A percentile compares a stretch with the other conserved stretches of the same genome.
Conservation (phyloP, 2,797 vertebrate species). For the Atherinosoma microstoma region DNA sequence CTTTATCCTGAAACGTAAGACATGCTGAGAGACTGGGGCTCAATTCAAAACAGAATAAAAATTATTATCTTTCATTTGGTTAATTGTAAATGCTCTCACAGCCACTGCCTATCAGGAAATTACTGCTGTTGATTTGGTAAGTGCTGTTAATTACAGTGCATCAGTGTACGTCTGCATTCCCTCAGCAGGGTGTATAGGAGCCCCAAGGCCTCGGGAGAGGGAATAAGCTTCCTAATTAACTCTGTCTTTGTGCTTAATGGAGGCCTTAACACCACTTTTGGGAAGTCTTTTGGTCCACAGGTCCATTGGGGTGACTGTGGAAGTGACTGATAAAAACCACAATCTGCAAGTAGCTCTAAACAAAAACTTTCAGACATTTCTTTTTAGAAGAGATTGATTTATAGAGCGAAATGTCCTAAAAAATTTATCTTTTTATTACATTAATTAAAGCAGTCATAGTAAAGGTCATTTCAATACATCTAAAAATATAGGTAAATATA, state of each 20-base stretch:
- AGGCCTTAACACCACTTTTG: conserved; percentile 71
- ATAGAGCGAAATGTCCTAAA: not conserved
- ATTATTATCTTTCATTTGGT: conserved; percentile 58
- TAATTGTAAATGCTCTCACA: conserved; percentile 56
- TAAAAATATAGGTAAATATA: not conserved
- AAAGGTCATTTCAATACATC: no score
- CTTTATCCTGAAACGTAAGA: conserved; percentile 41
- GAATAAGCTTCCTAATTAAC: conserved; percentile 87
- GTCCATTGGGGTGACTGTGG: conserved; percentile 66
- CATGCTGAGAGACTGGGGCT: conserved; percentile 47
- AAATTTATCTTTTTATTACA: not conserved
- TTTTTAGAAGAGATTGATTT: not conserved
- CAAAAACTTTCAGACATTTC: not conserved
- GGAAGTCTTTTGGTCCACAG: conserved; percentile 66
- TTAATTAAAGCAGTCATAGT: no score
- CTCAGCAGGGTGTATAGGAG: conserved; percentile 69
- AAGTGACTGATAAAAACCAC: conserved; percentile 55
- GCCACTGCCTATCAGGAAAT: conserved; percentile 62
- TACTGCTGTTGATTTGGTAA: conserved; percentile 67
- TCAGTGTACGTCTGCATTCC: conserved; percentile 64
- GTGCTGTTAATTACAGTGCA: conserved; percentile 78
- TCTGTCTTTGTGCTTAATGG: conserved; percentile 83
- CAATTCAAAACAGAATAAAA: conserved; percentile 62
- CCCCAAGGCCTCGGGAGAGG: conserved; percentile 71
- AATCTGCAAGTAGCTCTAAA: conserved; percentile 25